Conservation (phyloP, 2,888 invertebrate species). For the Dasypolia templi region DNA sequence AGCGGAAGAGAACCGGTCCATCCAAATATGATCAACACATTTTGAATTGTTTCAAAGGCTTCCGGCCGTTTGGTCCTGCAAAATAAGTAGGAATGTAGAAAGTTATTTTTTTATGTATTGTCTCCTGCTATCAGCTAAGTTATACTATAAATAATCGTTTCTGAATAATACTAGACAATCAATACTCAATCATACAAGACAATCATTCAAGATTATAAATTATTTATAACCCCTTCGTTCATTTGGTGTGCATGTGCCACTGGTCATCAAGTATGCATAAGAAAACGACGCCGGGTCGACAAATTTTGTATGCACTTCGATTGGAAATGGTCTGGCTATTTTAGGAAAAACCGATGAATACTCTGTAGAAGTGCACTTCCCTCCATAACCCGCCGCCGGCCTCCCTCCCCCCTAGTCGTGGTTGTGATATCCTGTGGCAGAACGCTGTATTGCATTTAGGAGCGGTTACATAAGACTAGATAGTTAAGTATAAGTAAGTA, state of each 20-base stretch:
- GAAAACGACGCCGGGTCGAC: neutral
- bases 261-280: constrained; percentile 21
- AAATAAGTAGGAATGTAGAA: constrained; percentile 18
- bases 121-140: neutral
- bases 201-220: too few species aligned
- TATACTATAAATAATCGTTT: constrained; percentile 3
- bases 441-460: neutral
- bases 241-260: neutral
- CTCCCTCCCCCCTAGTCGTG: neutral
- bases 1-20: constrained; percentile 43
- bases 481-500: neutral
- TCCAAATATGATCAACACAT: constrained; percentile 45
- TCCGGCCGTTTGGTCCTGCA: constrained; percentile 27
- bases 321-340: constrained; percentile 19
- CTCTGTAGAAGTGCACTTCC: neutral
- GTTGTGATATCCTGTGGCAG: neutral
- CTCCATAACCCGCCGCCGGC: neutral
- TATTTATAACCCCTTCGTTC: neutral
- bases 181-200: too few species aligned
- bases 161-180: constrained; percentile 14
- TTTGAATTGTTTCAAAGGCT: constrained; percentile 32
- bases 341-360: constrained; percentile 6
- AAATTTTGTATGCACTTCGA: constrained; percentile 33
- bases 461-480: neutral
- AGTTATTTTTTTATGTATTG: neutral